Evolutionary conservation across 2,797 vertebrate species (phyloP).

Genomic region (Diplodus puntazzo): DNA sequence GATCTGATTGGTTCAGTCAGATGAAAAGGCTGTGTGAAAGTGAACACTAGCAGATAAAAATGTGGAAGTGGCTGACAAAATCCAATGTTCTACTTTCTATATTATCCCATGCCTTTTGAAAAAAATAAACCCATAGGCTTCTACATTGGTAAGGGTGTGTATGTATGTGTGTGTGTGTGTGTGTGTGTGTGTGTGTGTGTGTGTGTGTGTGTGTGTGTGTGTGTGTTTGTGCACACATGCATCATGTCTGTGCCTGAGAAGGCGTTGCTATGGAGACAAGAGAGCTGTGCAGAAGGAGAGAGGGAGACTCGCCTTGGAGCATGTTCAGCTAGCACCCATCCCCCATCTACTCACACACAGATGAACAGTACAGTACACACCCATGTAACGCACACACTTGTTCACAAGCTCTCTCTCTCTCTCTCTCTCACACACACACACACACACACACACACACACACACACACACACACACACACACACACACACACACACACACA

Average conservation of each 20-base stretch:
- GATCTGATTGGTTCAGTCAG: slow-evolving; percentile 7
- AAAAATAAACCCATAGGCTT: slow-evolving; percentile 34
- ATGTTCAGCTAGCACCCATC: slow-evolving; percentile 72
- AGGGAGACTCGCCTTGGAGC: slow-evolving; percentile 65
- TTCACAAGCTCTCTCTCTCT: neutral
- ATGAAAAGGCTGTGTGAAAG: slow-evolving; percentile 4
- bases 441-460: too few relatives aligned
- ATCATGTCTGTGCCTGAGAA: slow-evolving; percentile 61
- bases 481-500: too few relatives aligned
- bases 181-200: too few relatives aligned
- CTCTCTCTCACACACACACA: too few relatives aligned
- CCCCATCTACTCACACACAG: slow-evolving; percentile 62
- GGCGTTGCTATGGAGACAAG: slow-evolving; percentile 77
- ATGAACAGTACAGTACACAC: slow-evolving; percentile 43
- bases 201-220: too few relatives aligned
- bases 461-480: too few relatives aligned
- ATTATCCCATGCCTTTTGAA: slow-evolving; percentile 16
- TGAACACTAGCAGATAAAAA: slow-evolving; percentile 12
- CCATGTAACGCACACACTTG: slow-evolving; percentile 27
- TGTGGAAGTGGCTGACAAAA: slow-evolving; percentile 1
- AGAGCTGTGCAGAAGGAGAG: slow-evolving; percentile 67
- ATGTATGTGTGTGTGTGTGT: neutral
- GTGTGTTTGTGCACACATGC: slow-evolving; percentile 36
- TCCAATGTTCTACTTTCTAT: slow-evolving; percentile 6
- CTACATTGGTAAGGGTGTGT: slow-evolving; percentile 13